phyloP scores from a whole-genome alignment of 2,113 vertebrate genomes.

The Jaculus jaculus region DNA sequence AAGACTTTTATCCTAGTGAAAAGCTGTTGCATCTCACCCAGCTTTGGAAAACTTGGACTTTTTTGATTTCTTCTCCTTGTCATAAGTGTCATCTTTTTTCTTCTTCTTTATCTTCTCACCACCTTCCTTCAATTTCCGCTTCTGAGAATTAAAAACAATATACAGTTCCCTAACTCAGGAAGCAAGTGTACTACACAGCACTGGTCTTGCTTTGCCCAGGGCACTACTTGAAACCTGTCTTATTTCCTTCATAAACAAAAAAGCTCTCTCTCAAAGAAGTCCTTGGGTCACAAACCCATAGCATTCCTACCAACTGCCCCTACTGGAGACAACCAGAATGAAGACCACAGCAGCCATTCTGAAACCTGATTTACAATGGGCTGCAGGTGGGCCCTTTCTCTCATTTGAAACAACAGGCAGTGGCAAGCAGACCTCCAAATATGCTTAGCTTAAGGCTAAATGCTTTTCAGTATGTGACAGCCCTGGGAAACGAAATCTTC shows the following conservation, averaged over 20 bases:
- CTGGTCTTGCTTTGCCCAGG: slow-evolving; percentile 55
- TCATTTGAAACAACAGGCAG: slow-evolving; percentile 17
- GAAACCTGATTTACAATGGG: slow-evolving; percentile 21
- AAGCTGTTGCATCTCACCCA: slow-evolving; percentile 85
- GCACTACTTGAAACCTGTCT: background rate
- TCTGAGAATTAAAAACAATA: slow-evolving; percentile 84
- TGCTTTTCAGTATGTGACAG: slow-evolving; percentile 10
- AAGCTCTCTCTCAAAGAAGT: slow-evolving; percentile 21
- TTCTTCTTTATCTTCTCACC: slow-evolving; percentile 90
- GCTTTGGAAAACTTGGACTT: slow-evolving; percentile 85
- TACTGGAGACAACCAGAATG: slow-evolving; percentile 33
- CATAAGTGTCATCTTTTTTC: slow-evolving; percentile 84
- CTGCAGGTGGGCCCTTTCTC: background rate
- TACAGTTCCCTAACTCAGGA: slow-evolving; percentile 60
- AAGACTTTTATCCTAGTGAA: slow-evolving; percentile 50
- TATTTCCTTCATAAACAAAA: background rate
- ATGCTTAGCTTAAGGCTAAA: background rate
- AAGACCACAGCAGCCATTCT: slow-evolving; percentile 11
- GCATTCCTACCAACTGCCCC: background rate
- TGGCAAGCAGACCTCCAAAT: background rate
- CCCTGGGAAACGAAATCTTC: slow-evolving; percentile 57
- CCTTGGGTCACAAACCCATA: background rate
- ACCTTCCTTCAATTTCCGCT: slow-evolving; percentile 89
- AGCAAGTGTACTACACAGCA: slow-evolving; percentile 52
- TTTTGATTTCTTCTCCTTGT: slow-evolving; percentile 89